These are phyloP conservation scores for Montifringilla adamsi DNA, from an alignment of 2,113 vertebrate species.

Conservation along the genomic window DNA sequence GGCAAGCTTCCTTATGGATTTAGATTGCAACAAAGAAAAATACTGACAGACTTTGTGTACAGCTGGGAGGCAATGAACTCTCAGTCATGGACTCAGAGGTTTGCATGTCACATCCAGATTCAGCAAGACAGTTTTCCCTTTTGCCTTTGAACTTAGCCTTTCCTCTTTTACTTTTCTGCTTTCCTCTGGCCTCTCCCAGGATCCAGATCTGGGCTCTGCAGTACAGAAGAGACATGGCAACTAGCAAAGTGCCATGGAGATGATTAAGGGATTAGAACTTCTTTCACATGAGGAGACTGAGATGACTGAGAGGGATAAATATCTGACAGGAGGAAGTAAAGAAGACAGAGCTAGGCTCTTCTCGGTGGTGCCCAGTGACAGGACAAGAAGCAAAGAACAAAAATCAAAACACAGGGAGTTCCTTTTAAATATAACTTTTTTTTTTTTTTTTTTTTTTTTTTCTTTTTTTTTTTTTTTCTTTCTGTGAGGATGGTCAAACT, in stretches of 20 bases:
- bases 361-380: not conserved
- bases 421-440: not conserved
- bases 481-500: not conserved
- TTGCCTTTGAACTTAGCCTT: not conserved
- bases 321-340: not conserved
- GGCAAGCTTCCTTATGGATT: not conserved
- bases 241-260: not conserved
- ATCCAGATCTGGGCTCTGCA: not conserved
- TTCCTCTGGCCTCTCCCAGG: not conserved
- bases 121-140: not conserved
- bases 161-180: not conserved
- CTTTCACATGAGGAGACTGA: not conserved
- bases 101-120: not conserved
- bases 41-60: not conserved
- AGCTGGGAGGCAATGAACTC: not conserved
- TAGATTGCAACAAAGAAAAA: not conserved
- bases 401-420: not conserved
- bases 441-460: not conserved
- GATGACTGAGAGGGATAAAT: not conserved
- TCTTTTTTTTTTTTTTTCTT: not conserved
- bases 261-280: not conserved
- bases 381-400: not conserved
- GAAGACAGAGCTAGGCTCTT: not conserved
- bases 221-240: not conserved
- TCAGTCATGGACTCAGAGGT: not conserved